Conservation (phyloP, 2,888 invertebrate species). For the Congeria kusceri region DNA sequence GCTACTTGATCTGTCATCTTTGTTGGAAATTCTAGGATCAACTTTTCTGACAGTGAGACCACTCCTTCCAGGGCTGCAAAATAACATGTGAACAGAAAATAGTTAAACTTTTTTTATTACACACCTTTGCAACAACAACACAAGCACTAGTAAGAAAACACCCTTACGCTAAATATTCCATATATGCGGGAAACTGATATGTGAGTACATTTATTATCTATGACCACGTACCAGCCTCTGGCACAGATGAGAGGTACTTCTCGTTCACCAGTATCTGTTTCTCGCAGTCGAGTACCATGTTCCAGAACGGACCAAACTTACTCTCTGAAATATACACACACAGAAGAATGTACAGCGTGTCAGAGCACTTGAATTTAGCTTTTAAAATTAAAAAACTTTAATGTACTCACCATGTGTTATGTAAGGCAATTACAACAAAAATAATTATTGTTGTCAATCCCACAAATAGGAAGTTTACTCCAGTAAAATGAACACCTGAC, state of each 20-base stretch:
- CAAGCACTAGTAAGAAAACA: too few species aligned
- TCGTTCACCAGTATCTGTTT: constrained; percentile 92
- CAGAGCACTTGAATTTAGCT: background rate
- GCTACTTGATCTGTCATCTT: constrained; percentile 89
- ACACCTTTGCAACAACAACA: too few species aligned
- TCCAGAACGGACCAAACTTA: constrained; percentile 87
- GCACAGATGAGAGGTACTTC: constrained; percentile 90
- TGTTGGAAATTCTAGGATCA: constrained; percentile 90
- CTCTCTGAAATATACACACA: constrained; percentile 79
- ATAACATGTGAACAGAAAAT: too few species aligned
- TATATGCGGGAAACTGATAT: too few species aligned
- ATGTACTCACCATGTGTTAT: too few species aligned
- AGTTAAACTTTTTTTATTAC: too few species aligned
- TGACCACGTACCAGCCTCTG: constrained; percentile 88
- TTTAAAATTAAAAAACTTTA: too few species aligned
- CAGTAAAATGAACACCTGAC: too few species aligned
- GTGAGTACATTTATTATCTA: too few species aligned
- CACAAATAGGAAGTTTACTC: background rate
- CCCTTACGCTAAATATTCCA: background rate
- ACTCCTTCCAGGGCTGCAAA: constrained; percentile 89
- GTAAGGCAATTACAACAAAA: too few species aligned
- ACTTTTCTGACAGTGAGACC: constrained; percentile 90
- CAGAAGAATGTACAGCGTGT: background rate
- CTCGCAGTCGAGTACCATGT: constrained; percentile 86
- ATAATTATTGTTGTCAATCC: background rate